Conservation (phyloP, 2,888 invertebrate species). For the Agrochola lota region DNA sequence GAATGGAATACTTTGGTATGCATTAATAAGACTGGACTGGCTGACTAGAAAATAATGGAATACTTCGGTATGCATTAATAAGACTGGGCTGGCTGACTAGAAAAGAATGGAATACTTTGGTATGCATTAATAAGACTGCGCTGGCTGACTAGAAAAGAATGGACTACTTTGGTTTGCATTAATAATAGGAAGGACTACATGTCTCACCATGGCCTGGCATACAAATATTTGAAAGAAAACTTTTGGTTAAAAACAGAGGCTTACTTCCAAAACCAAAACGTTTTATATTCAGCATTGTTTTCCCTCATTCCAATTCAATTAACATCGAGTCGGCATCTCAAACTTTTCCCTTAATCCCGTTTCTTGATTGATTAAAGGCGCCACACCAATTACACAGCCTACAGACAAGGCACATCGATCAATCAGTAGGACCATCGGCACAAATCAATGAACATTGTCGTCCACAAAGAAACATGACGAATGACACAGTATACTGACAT, state of each 20-base stretch:
- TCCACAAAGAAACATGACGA: slow-evolving; percentile 18
- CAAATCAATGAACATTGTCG: slow-evolving; percentile 40
- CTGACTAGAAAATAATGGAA: too few relatives aligned
- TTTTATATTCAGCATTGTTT: background rate
- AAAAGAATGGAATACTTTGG: too few relatives aligned
- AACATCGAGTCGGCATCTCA: background rate
- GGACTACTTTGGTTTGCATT: background rate
- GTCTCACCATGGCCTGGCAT: background rate
- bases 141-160: too few relatives aligned
- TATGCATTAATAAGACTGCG: too few relatives aligned
- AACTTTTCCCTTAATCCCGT: slow-evolving; percentile 13
- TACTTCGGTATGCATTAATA: too few relatives aligned
- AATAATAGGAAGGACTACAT: background rate
- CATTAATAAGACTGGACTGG: too few relatives aligned
- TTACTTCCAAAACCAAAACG: background rate
- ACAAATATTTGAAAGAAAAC: background rate
- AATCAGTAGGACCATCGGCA: slow-evolving; percentile 28
- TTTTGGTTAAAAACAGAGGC: background rate
- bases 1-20: too few relatives aligned
- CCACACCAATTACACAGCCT: slow-evolving; percentile 45
- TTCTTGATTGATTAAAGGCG: slow-evolving; percentile 44
- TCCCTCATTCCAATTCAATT: slow-evolving; percentile 24
- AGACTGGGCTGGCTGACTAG: background rate
- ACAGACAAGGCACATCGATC: slow-evolving; percentile 35
- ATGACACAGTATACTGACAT: slow-evolving; percentile 1